A percentile compares a stretch with the other conserved stretches of the same genome.
Evolutionary conservation across 2,113 vertebrate genomes (phyloP).

Genomic region (Paraplagusia blochii): DNA sequence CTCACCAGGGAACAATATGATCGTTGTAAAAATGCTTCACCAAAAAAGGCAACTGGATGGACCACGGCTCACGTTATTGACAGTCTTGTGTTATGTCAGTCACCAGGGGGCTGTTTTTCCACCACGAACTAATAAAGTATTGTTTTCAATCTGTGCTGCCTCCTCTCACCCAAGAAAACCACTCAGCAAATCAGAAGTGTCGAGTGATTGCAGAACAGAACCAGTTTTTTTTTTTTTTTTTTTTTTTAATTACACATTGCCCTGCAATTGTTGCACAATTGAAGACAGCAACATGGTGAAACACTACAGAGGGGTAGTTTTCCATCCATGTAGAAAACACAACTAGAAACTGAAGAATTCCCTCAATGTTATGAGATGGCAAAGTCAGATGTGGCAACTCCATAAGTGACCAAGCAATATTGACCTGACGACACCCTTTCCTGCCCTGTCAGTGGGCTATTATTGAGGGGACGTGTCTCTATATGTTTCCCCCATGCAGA

Average conservation of each 20-base stretch:
- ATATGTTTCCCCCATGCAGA: too few relatives aligned
- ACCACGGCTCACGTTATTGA: neutral
- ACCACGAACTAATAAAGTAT: neutral
- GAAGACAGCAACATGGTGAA: neutral
- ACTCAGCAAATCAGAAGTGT: neutral
- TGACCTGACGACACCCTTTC: too few relatives aligned
- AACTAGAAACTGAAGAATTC: too few relatives aligned
- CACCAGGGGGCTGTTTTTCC: neutral
- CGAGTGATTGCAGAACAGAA: neutral
- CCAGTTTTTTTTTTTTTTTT: neutral
- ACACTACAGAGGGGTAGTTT: too few relatives aligned
- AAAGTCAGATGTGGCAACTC: too few relatives aligned
- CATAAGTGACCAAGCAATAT: too few relatives aligned
- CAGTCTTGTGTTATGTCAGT: slow-evolving; percentile 3
- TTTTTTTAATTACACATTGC: neutral
- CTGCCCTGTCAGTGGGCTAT: too few relatives aligned
- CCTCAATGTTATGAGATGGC: too few relatives aligned
- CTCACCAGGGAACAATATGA: slow-evolving; percentile 16
- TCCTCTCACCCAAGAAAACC: neutral
- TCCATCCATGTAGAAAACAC: too few relatives aligned
- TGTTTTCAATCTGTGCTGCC: neutral
- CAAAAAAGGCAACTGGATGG: neutral
- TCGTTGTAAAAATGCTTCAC: neutral
- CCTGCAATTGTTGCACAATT: neutral
- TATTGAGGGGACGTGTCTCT: too few relatives aligned